Evolutionary conservation across 2,113 vertebrate species (phyloP).

Genomic region (Coryphaenoides rupestris): DNA sequence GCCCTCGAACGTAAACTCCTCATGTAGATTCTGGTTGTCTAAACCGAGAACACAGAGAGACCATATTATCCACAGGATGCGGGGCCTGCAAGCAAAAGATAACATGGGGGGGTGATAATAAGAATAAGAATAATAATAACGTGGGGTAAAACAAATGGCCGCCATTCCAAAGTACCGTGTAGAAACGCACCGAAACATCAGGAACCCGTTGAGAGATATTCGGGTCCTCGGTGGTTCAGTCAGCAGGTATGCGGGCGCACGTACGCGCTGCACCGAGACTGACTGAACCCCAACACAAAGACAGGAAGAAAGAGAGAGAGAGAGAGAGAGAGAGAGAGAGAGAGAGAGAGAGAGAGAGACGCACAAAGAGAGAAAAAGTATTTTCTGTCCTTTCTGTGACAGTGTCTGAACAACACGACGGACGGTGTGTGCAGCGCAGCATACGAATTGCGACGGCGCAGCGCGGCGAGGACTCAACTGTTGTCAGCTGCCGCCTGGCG

Average conservation of each 20-base stretch:
- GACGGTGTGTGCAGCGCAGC: constrained; percentile 2
- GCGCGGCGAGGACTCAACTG: background rate
- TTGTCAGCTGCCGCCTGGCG: constrained; percentile 9
- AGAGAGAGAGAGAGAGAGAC: no score
- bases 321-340: no score
- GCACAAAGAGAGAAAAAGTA: background rate
- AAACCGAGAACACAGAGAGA: constrained; percentile 30
- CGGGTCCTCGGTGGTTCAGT: constrained; percentile 26
- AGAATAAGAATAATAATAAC: background rate
- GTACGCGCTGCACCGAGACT: background rate
- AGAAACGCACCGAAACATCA: background rate
- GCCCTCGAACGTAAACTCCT: constrained; percentile 23
- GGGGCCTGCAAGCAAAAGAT: constrained; percentile 24
- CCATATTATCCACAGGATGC: constrained; percentile 29
- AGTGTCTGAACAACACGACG: constrained; percentile 10
- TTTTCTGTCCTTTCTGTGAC: background rate
- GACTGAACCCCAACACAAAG: constrained; percentile 5
- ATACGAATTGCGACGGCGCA: background rate
- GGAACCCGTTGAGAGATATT: constrained; percentile 14
- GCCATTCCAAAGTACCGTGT: no score
- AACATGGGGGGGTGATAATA: constrained; percentile 9
- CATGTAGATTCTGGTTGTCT: constrained; percentile 19
- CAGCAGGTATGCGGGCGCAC: background rate
- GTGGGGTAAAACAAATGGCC: no score
- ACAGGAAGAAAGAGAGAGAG: no score